Percentiles rank a stretch among this genome's conserved stretches.
These are phyloP conservation scores for Brenthis daphne DNA, from an alignment of 2,888 invertebrate species.

Conservation along the genomic window DNA sequence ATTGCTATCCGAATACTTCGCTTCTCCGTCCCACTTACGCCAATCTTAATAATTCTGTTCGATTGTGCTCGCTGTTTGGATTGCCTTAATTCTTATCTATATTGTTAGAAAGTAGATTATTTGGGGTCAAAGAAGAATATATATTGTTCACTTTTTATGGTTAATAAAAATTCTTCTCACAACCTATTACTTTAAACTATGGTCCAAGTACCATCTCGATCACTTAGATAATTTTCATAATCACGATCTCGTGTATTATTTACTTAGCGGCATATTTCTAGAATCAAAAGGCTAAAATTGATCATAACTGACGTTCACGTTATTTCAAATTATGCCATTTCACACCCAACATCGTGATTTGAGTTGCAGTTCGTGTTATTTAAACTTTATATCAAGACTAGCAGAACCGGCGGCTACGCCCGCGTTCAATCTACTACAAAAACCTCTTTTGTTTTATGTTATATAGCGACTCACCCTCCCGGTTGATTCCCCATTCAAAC, in stretches of 20 bases:
- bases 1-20: slow-evolving; percentile 43
- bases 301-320: background rate
- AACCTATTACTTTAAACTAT: slow-evolving; percentile 6
- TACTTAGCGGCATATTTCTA: slow-evolving; percentile 12
- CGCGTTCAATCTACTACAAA: no score
- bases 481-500: no score
- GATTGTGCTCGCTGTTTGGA: slow-evolving; percentile 56
- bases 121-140: slow-evolving; percentile 42
- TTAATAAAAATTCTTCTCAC: slow-evolving; percentile 27
- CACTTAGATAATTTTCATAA: slow-evolving; percentile 23
- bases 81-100: slow-evolving; percentile 65
- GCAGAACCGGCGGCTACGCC: background rate
- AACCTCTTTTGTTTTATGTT: no score
- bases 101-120: slow-evolving; percentile 50
- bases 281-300: background rate
- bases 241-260: slow-evolving; percentile 23
- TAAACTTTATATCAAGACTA: background rate
- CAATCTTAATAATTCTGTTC: slow-evolving; percentile 59
- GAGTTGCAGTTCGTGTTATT: background rate
- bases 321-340: background rate
- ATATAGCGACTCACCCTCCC: no score
- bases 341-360: background rate
- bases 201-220: slow-evolving; percentile 12
- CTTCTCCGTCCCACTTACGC: slow-evolving; percentile 59
- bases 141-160: slow-evolving; percentile 37